phyloP scores from a whole-genome alignment of 2,113 vertebrate species.

The Oxygymnocypris stewartii region DNA sequence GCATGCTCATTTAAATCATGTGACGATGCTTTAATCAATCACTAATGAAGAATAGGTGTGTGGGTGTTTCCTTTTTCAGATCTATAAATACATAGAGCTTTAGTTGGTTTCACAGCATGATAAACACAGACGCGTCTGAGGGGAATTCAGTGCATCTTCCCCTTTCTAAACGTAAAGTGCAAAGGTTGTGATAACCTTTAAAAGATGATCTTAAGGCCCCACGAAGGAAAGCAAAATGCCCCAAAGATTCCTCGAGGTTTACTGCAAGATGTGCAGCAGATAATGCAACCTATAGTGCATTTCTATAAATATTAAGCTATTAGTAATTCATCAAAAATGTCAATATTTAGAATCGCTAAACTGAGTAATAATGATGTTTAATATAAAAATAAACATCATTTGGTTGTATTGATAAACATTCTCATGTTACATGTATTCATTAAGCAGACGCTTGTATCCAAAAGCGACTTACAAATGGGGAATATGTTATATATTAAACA shows the following conservation, averaged over 20 bases:
- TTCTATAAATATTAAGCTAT: not conserved
- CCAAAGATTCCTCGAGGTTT: not conserved
- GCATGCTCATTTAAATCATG: not conserved
- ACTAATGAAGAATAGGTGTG: conserved; percentile 44
- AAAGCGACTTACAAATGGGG: too few species aligned
- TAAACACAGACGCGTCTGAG: conserved; percentile 7
- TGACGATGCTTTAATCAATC: not conserved
- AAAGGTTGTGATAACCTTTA: conserved; percentile 2
- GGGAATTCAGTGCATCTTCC: conserved; percentile 37
- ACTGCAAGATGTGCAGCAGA: not conserved
- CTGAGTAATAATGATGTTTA: not conserved
- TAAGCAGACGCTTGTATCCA: too few species aligned
- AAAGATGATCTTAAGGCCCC: not conserved
- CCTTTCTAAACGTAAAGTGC: not conserved
- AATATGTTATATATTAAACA: not conserved
- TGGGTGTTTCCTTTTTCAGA: conserved; percentile 29
- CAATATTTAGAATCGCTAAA: not conserved
- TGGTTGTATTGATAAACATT: not conserved
- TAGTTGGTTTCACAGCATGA: not conserved
- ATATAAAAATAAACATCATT: not conserved
- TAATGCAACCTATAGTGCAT: not conserved
- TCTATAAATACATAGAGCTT: not conserved
- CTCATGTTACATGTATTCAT: not conserved
- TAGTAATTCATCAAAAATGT: not conserved
- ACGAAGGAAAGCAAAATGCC: not conserved